phyloP scores from a whole-genome alignment of 2,113 vertebrate species.

The Cranoglanis bouderius region DNA sequence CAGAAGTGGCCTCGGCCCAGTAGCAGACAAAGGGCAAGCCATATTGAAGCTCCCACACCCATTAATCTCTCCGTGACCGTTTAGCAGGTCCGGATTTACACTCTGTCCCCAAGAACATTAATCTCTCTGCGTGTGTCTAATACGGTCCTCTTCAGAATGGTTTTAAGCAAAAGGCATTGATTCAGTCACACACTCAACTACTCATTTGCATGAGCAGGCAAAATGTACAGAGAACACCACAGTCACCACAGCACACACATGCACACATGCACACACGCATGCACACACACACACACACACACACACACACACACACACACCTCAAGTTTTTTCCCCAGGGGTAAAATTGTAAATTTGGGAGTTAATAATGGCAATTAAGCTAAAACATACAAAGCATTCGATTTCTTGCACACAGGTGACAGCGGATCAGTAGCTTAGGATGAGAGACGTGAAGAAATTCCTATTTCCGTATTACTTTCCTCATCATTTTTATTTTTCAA shows the following conservation, averaged over 20 bases:
- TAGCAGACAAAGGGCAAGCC: conserved; percentile 56
- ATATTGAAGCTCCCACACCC: conserved; percentile 37
- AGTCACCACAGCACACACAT: neutral
- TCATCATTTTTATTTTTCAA: no score
- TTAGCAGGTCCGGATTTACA: conserved; percentile 52
- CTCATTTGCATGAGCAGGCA: neutral
- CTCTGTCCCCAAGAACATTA: conserved; percentile 53
- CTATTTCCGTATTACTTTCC: neutral
- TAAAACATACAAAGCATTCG: neutral
- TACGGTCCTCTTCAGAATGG: conserved; percentile 39
- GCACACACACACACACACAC: neutral
- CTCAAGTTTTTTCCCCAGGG: no score
- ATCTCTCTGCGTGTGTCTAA: conserved; percentile 59
- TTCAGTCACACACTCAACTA: neutral
- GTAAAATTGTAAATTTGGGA: neutral
- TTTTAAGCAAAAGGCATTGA: neutral
- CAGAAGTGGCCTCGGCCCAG: conserved; percentile 55
- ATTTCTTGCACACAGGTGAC: neutral
- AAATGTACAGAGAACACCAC: neutral
- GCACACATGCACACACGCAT: neutral
- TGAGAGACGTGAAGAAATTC: neutral
- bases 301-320: neutral
- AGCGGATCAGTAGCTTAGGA: neutral
- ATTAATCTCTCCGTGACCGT: conserved; percentile 55
- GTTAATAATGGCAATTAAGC: neutral